Evolutionary conservation across 2,113 vertebrate species (phyloP).

Genomic region (Rhodinocichla rosea): DNA sequence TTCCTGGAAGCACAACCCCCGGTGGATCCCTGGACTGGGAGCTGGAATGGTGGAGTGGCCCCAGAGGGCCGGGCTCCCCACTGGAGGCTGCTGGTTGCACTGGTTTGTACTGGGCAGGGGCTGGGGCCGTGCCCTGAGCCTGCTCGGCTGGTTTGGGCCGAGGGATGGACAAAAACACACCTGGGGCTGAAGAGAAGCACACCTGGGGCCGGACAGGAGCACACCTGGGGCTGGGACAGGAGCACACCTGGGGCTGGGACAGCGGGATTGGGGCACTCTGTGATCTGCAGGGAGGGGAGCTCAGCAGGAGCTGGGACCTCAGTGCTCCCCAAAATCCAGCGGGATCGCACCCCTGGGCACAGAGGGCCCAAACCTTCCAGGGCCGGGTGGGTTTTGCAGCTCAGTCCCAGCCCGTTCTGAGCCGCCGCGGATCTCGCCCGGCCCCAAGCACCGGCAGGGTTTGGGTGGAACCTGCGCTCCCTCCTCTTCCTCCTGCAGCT

Average conservation of each 20-base stretch:
- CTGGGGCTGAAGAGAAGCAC: too few species aligned
- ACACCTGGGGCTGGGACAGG: neutral
- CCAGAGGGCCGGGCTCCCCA: neutral
- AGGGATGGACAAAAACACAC: neutral
- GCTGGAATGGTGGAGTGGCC: accelerated
- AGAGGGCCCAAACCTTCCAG: neutral
- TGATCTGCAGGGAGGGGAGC: neutral
- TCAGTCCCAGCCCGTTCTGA: neutral
- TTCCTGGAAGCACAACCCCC: neutral
- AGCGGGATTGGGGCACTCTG: neutral
- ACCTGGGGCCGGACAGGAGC: too few species aligned
- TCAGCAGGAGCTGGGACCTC: accelerated
- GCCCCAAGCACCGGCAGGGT: neutral
- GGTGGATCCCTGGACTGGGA: accelerated
- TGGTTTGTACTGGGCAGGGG: slow-evolving; percentile 36
- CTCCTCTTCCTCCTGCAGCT: slow-evolving; percentile 14
- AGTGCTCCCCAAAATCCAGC: neutral
- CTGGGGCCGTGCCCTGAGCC: neutral
- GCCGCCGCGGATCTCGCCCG: accelerated
- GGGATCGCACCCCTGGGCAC: neutral
- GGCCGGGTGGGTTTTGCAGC: neutral
- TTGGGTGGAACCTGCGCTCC: neutral
- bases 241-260: neutral
- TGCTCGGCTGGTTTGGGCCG: slow-evolving; percentile 6
- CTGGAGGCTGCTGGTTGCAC: neutral